Evolutionary conservation across 2,797 vertebrate species (phyloP), one percentile per base, ranked within the genome.

Genomic region (Setipinna tenuifilis): DNA sequence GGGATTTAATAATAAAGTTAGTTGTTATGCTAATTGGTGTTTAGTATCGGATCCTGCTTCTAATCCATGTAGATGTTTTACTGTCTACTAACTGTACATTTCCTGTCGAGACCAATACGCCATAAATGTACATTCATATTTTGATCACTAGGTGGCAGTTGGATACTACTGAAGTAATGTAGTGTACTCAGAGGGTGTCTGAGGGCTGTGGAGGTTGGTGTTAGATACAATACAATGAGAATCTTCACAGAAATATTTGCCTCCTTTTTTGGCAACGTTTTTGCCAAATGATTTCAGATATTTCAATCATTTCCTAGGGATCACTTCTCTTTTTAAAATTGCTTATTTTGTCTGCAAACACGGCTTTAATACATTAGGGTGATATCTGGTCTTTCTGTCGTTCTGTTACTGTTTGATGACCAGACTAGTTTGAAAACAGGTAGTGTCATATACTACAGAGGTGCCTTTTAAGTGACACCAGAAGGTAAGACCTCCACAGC

Each of bases 71-170:
- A 41, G 35, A 41, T 41, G 35, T 41, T 41, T 41, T 41, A 41
- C 35, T 41, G 35, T 41, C 35, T 41, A 5, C 2, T 41, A 41
- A 41, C 50, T 10, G 50, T 71, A 71, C 0, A 35, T 71, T 35
- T 16, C 12, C 12, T 35, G 14, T 31, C 5, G 25, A 23, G 61
- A 23, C 16, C 25, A 71, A 71, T 31, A 28, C 23, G 0, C 7
- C 31, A 21, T n/a, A 62, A n/a, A 54, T 59, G 58, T 44, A 41
- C 17, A 6, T 78, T 19, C 35, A 44, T 78, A 19, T 7, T 41
- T 21, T 44, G 31, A 44, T 19, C 71, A 78, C 71, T 78, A 78
- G 71, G 35, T 78, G 71, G 71, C 71, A 78, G 35, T n/a, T 41
- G 71, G 71, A 41, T 31, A 78, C 35, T 35, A 78, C 35, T 10